Conservation (phyloP, 2,888 invertebrate genomes). For the Spodoptera littoralis region DNA sequence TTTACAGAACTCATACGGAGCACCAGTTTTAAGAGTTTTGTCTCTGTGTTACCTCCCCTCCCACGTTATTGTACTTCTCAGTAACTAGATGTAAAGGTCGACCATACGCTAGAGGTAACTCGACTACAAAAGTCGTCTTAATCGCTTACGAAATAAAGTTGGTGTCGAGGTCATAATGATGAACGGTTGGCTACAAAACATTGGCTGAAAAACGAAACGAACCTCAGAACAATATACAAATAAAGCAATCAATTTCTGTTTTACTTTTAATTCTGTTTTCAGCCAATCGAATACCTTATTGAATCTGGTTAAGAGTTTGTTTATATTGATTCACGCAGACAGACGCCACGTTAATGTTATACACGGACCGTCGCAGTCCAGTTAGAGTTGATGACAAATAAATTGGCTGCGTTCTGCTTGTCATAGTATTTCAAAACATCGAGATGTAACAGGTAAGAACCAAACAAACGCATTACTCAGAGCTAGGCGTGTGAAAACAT, state of each 20-base stretch:
- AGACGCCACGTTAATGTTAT: conserved; percentile 7
- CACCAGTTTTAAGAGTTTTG: no score
- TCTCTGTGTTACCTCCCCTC: background rate
- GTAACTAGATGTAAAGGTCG: background rate
- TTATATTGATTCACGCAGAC: conserved; percentile 27
- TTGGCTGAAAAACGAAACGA: background rate
- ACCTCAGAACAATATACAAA: conserved; percentile 1
- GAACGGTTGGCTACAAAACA: no score
- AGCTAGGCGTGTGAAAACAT: conserved; percentile 28
- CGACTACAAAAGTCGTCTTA: no score
- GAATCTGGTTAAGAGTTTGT: conserved; percentile 18
- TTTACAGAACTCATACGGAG: conserved; percentile 1
- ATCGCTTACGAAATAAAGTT: no score
- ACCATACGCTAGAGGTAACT: no score
- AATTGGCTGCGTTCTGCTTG: conserved; percentile 33
- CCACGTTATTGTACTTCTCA: background rate
- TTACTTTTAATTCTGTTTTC: conserved; percentile 23
- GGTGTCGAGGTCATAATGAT: no score
- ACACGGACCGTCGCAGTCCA: conserved; percentile 11
- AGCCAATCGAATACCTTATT: conserved; percentile 15
- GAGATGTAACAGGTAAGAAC: conserved; percentile 45
- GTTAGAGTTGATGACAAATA: conserved; percentile 41
- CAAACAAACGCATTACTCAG: conserved; percentile 30
- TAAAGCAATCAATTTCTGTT: conserved; percentile 7
- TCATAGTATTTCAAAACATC: conserved; percentile 39